Base-by-base conservation (phyloP, 2,888 invertebrate genomes). In the Thera obeliscata region DNA sequence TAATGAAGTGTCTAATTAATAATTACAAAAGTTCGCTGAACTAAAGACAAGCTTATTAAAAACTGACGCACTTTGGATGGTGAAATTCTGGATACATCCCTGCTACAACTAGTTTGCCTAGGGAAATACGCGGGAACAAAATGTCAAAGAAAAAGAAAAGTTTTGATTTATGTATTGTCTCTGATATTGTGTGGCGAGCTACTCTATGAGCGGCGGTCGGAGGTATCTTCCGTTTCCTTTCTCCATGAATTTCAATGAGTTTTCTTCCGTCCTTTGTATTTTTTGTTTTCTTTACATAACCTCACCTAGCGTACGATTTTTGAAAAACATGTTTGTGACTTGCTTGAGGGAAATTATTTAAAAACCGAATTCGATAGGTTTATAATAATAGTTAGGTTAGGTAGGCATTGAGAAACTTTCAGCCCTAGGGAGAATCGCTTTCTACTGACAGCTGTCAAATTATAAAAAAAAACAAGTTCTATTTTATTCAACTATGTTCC, bases 161-260 rank as follows among this genome's bases (percentile, higher is more conserved):
- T 62, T 69, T 6, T 62, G 62, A 69, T 69, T 69, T 69, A 68
- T 68, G 55, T 49, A 9, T 49, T 64, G 63, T 66, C 57, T 66
- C 63, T 63, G 68, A 61, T 63, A 56, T 65, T 59, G 64, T 58
- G 54, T 57, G 22, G 56, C 54, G 49, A 60, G 61, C 41, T 60
- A 50, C 6, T 52, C 52, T 61, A 43, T 52, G 41, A 12, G 50
- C 41, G 33, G 11, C 46, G n/a, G 43, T 9, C 9, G 43, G 43
- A 46, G 36, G 4, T 41, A 3, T 50, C 59, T 9, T 52, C 50
- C 60, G 36, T 50, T 60, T 48, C 6, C 38, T 2, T 56, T 38
- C 41, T 56, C n/a, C 36, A 5, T 9, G 54, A 36, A 55, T 35
- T 11, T 11, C 33, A 52, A 52, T 52, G 52, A 46, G 33, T 3